Conservation (phyloP, 2,888 invertebrate species). For the Habrosyne pyritoides region DNA sequence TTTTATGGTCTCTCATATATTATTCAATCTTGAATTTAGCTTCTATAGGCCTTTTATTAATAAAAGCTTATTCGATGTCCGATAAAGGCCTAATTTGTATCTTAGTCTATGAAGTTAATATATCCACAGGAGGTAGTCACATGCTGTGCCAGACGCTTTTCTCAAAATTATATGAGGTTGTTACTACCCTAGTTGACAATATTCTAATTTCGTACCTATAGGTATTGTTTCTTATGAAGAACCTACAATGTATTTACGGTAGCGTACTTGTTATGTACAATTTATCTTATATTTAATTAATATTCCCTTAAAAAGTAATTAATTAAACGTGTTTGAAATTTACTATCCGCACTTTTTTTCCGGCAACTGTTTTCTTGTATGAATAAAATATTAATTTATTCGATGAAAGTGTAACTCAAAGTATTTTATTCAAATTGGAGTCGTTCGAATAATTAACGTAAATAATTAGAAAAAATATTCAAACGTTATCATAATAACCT, state of each 20-base stretch:
- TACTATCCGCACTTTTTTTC: no score
- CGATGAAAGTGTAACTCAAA: neutral
- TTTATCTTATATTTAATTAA: no score
- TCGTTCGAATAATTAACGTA: neutral
- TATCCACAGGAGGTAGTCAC: conserved; percentile 31
- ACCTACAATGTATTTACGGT: no score
- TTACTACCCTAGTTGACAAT: neutral
- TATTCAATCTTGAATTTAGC: no score
- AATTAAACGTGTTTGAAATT: no score
- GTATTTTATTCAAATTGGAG: neutral
- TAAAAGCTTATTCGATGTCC: neutral
- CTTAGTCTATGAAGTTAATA: conserved; percentile 6
- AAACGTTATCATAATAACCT: neutral
- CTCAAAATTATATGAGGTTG: conserved; percentile 13
- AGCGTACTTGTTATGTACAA: no score
- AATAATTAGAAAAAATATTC: neutral
- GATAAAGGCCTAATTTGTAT: neutral
- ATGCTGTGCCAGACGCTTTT: conserved; percentile 31
- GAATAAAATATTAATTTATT: neutral
- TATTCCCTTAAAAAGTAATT: neutral
- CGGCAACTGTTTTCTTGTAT: neutral
- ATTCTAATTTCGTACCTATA: neutral
- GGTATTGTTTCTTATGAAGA: no score
- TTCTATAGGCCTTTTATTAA: neutral
- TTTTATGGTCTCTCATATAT: no score